Evolutionary conservation across 2,797 vertebrate genomes (phyloP).

Genomic region (Mus spretus): DNA sequence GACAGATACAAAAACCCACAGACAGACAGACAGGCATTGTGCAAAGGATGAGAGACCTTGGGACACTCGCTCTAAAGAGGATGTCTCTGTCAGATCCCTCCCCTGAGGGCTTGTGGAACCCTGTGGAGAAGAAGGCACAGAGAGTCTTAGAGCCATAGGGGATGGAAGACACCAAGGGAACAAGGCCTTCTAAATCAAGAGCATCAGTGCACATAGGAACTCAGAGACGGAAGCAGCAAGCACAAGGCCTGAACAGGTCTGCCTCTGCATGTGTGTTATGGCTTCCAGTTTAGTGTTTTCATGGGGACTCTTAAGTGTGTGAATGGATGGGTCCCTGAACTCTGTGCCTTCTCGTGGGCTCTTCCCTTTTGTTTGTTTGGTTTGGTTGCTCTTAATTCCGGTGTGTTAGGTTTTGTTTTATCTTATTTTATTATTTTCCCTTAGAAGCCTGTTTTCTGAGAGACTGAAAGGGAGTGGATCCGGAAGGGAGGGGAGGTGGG

Average conservation of each 20-base stretch:
- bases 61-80: neutral
- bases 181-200: too few relatives aligned
- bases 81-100: neutral
- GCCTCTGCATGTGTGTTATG: neutral
- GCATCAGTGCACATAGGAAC: fast-evolving
- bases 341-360: neutral
- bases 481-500: too few relatives aligned
- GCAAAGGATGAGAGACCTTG: neutral
- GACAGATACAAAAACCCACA: neutral
- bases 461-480: neutral
- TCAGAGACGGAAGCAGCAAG: neutral
- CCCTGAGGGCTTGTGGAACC: neutral
- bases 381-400: neutral
- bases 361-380: neutral
- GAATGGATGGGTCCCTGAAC: neutral
- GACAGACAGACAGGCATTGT: neutral
- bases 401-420: neutral
- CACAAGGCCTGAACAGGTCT: neutral
- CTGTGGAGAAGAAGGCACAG: neutral
- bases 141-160: neutral
- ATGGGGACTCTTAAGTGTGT: neutral
- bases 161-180: neutral
- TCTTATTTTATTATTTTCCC: neutral
- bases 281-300: neutral
- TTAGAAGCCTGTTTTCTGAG: neutral